Evolutionary conservation across 23 tunicate genomes (phyloP), one percentile per base, ranked within the genome.

Genomic region (Corella eumyota): DNA sequence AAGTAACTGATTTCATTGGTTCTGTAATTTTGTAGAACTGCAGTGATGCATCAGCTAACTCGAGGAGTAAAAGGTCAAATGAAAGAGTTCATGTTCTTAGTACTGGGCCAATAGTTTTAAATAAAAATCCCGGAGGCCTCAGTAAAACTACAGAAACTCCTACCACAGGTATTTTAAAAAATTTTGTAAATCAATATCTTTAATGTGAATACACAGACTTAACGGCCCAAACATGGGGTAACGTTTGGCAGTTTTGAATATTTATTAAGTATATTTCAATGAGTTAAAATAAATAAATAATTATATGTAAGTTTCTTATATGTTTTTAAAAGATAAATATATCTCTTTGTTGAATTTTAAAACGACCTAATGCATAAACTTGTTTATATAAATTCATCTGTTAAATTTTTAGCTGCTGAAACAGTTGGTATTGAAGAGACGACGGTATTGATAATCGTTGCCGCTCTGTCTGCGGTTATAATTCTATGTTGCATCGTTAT

Each of bases 81-180:
- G 60, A 25, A 24, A 25, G 29, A 2, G 33, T 33, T 13, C 68
- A 61, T 22, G 35, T 77, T 35, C 68, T 77, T 23, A 77, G 85
- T 45, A 64, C 85, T 27, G 85, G 85, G 2, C 85, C 85, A 2
- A 60, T 77, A 11, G 65, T 49, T 23, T 15, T 61, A 21, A 34
- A 30, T 6, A 66, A 66, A 17, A 45, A 63, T 13, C 19, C 22
- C 26, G 33, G 34, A 6, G 46, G 9, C 25, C 27, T 30, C 27
- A 71, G 25, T 3, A 33, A 38, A 6, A 30, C 27, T 5, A 17
- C 77, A 60, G 13, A 60, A 60, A 27, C 67, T n/a, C 66, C 36
- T 15, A 36, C 54, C 2, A 21, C 68, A 60, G 33, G 31, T 26
- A 33, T 54, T 26, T 26, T 32, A 20, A 48, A 48, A 3, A 4